These are phyloP conservation scores for Drosophila trichaetosa DNA, from an alignment of 2,888 invertebrate genomes.

Conservation along the genomic window DNA sequence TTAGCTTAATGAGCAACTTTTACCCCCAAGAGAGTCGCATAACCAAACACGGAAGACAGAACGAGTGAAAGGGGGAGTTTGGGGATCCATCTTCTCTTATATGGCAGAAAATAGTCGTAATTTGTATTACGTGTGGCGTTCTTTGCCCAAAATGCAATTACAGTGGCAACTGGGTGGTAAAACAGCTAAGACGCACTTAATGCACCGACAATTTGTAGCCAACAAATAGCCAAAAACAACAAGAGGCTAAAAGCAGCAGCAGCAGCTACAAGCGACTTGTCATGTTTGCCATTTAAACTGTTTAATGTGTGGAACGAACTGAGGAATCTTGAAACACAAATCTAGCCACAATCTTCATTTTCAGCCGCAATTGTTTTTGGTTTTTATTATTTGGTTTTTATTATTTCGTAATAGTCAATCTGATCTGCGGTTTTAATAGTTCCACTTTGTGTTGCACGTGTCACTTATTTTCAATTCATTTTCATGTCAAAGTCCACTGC, in stretches of 20 bases:
- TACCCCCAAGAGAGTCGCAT: conserved; percentile 18
- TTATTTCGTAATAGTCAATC: conserved; percentile 2
- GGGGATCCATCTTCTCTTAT: not conserved
- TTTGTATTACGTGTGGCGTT: conserved; percentile 43
- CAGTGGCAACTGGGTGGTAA: conserved; percentile 1
- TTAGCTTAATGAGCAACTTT: conserved; percentile 24
- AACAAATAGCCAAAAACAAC: conserved; percentile 34
- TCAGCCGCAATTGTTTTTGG: conserved; percentile 4
- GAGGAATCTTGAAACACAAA: conserved; percentile 40
- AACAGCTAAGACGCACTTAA: conserved; percentile 35
- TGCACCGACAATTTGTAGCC: conserved; percentile 48
- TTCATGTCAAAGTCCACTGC: conserved; percentile 4
- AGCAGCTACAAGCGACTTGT: conserved; percentile 26
- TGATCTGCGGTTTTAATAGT: conserved; percentile 16
- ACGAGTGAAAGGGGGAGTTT: not conserved
- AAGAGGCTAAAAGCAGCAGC: not conserved
- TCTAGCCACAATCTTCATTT: conserved; percentile 27
- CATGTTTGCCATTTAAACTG: conserved; percentile 53
- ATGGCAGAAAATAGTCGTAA: conserved; percentile 18
- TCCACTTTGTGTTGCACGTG: conserved; percentile 16
- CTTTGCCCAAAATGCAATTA: conserved; percentile 36
- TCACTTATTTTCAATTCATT: conserved; percentile 18
- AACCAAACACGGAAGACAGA: conserved; percentile 32
- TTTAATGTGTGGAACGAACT: conserved; percentile 65
- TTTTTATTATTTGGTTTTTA: not conserved